Base-by-base conservation (phyloP, 1,140 invertebrate genomes). In the Lepidurus apus region DNA sequence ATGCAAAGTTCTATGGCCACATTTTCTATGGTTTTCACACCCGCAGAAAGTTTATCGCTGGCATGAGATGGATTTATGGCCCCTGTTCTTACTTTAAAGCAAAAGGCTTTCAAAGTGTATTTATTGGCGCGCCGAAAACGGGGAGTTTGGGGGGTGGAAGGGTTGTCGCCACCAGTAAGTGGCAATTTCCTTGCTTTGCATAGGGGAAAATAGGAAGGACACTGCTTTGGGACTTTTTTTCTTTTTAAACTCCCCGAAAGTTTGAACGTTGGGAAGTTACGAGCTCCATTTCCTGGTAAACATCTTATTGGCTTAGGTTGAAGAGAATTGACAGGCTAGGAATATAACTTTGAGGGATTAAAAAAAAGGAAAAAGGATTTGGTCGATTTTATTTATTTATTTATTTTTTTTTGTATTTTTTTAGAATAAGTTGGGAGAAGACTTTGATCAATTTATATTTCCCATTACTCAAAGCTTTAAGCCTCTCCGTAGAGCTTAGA, bases 271-370 rank as follows among this genome's bases (percentile, higher is more conserved):
- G 13, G 53, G n/a, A 65, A 65, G 53, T 65, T 65, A 65, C 8
- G 53, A 65, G 53, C 53, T 65, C 53, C 53, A 65, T 65, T 65
- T 65, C 53, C 53, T 65, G 53, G 53, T 65, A 65, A 65, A 65
- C 53, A 65, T 65, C 53, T 65, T 65, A 65, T n/a, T 65, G 53
- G 53, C 53, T 65, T n/a, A 65, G 53, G 53, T 21, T 65, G 53
- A 65, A 65, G 53, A n/a, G 53, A 65, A 65, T 65, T 65, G 53
- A 65, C n/a, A 65, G n/a, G n/a, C n/a, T 21, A 17, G 34, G 53
- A 65, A 65, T 65, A 21, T 13, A 17, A 65, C 53, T 65, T 65
- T 21, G 6, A 3, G 17, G 53, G 9, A 13, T 65, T 7, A 21
- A 65, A 17, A 47, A 47, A 47, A 65, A 65, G 21, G n/a, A 1